Evolutionary conservation across 2,797 vertebrate genomes (phyloP).

Genomic region (Hapalemur alaotrensis): DNA sequence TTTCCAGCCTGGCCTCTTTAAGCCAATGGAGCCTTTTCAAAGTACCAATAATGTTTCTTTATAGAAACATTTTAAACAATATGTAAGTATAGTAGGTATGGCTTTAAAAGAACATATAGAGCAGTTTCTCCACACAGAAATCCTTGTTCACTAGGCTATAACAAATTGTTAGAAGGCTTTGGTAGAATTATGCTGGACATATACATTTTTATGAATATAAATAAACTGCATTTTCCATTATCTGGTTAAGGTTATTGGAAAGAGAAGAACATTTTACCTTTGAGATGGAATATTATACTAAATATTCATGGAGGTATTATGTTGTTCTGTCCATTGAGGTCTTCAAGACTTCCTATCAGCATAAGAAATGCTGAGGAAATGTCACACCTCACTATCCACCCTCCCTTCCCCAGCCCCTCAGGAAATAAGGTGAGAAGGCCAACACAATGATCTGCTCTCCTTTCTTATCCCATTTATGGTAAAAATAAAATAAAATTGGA

Average conservation of each 20-base stretch:
- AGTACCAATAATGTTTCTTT: background rate
- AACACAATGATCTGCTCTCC: background rate
- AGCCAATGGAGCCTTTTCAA: background rate
- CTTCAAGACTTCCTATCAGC: background rate
- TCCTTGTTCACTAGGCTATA: background rate
- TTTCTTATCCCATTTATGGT: background rate
- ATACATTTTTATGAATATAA: background rate
- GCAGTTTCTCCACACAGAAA: background rate
- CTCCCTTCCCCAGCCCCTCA: accelerated
- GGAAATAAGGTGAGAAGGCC: background rate
- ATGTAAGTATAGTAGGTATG: background rate
- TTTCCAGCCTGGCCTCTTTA: background rate
- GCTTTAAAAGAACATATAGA: background rate
- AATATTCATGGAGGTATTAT: background rate
- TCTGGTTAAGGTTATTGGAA: background rate
- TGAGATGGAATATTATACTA: background rate
- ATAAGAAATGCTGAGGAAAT: slow-evolving; percentile 6
- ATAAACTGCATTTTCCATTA: background rate
- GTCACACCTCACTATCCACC: background rate
- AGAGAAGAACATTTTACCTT: background rate
- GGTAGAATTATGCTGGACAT: background rate
- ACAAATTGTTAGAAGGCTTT: background rate
- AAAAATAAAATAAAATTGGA: slow-evolving; percentile 17
- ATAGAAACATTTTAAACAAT: background rate
- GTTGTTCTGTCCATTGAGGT: background rate